Evolutionary conservation across 2,113 vertebrate species (phyloP), one percentile per base, ranked within the genome.

Genomic region (Anolis carolinensis): DNA sequence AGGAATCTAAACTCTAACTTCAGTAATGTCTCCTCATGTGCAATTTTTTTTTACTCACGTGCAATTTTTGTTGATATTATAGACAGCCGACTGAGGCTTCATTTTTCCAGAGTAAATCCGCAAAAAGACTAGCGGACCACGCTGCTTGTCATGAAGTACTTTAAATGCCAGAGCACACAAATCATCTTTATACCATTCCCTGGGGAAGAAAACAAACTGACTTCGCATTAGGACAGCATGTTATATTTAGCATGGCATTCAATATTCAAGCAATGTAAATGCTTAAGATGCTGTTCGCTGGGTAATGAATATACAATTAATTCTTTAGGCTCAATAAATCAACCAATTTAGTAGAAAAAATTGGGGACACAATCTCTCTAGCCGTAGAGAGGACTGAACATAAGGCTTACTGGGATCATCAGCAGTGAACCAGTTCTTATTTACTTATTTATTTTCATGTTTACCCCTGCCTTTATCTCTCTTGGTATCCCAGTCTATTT

Each of bases 111-210:
- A 99, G 93, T 99, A 99, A 95, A 99, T 95, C 1, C 98, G 97
- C 44, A 99, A 88, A 71, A 99, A 99, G 85, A 99, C 98, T 86
- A 99, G 89, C 4, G 98, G 98, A 25, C 99, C 99, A 2, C 98
- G 97, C 92, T 98, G 98, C 93, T 97, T 98, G 95, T 99, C 97
- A 34, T 99, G 98, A 59, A 99, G 92, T 91, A 99, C 99, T 95
- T 99, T 99, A 95, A 99, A 99, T 0, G 98, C 98, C 91, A 99
- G 84, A 3, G 98, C 98, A 89, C 98, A 99, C 50, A 99, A 86
- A 88, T 99, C 98, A 55, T 95, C 97, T 63, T 97, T 94, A 92
- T 99, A 99, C 97, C 98, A 98, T 0, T 95, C 96, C 78, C 99
- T 99, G 91, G 4, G 92, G 92, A 92, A 86, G 4, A 92, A 93